phyloP scores from a whole-genome alignment of 1,140 invertebrate species.

The Drosophila nikananu region DNA sequence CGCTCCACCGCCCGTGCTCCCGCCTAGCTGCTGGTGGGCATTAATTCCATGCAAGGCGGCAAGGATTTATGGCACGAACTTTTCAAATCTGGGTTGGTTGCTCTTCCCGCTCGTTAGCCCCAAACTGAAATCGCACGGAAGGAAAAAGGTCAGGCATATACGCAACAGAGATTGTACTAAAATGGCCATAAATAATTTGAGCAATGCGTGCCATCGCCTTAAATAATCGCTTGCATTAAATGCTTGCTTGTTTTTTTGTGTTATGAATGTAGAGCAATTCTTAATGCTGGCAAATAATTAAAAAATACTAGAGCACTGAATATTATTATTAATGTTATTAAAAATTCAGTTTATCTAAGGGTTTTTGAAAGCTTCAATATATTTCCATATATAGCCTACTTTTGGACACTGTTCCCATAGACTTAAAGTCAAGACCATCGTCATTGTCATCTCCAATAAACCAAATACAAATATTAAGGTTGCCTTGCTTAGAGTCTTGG shows the following conservation, averaged over 20 bases:
- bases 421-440: background rate
- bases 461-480: background rate
- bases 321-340: background rate
- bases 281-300: background rate
- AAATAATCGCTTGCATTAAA: constrained; percentile 19
- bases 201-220: constrained; percentile 21
- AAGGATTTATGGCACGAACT: constrained; percentile 69
- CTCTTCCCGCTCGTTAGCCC: constrained; percentile 33
- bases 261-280: constrained; percentile 9
- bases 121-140: constrained; percentile 49
- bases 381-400: background rate
- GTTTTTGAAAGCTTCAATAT: background rate
- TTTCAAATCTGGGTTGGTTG: constrained; percentile 49
- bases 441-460: background rate
- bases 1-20: constrained; percentile 2
- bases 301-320: background rate
- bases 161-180: constrained; percentile 12
- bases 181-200: constrained; percentile 36
- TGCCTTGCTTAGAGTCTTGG: background rate
- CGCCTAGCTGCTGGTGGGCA: constrained; percentile 23
- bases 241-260: background rate
- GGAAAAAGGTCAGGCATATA: constrained; percentile 43
- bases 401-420: background rate
- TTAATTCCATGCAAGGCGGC: constrained; percentile 57
- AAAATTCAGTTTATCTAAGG: background rate